A percentile compares a stretch with the other conserved stretches of the same genome.
phyloP scores from a whole-genome alignment of 1,140 invertebrate species.

The Trissolcus basalis region DNA sequence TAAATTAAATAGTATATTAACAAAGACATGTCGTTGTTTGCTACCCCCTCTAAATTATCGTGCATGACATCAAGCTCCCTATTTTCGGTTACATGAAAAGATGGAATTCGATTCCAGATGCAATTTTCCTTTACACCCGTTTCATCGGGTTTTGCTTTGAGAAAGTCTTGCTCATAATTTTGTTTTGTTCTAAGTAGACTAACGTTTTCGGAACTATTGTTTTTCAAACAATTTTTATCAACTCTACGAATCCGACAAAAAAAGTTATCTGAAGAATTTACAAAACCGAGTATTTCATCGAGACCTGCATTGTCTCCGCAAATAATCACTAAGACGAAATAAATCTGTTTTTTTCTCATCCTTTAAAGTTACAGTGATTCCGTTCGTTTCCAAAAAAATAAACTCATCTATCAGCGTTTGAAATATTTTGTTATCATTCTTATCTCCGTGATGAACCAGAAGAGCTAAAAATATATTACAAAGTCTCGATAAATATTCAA shows the following conservation, averaged over 20 bases:
- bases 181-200: constrained; percentile 22
- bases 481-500: constrained; percentile 47
- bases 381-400: constrained; percentile 33
- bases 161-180: constrained; percentile 30
- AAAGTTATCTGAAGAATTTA: constrained; percentile 44
- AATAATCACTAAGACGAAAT: constrained; percentile 50
- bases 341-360: constrained; percentile 31
- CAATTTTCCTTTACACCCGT: constrained; percentile 44
- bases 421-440: constrained; percentile 40
- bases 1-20: constrained; percentile 50
- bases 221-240: constrained; percentile 25
- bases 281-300: too few relatives aligned
- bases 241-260: constrained; percentile 46
- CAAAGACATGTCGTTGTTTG: constrained; percentile 44
- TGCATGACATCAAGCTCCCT: constrained; percentile 58
- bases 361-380: constrained; percentile 16
- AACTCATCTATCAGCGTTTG: constrained; percentile 29
- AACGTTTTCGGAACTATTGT: constrained; percentile 16
- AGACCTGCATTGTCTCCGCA: constrained; percentile 50
- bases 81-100: constrained; percentile 54
- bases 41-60: constrained; percentile 52
- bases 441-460: constrained; percentile 51
- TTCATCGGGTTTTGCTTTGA: constrained; percentile 10
- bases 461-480: constrained; percentile 54
- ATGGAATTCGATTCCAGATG: constrained; percentile 37